phyloP scores from a whole-genome alignment of 2,113 vertebrate species.

The Telmatochromis sp. region DNA sequence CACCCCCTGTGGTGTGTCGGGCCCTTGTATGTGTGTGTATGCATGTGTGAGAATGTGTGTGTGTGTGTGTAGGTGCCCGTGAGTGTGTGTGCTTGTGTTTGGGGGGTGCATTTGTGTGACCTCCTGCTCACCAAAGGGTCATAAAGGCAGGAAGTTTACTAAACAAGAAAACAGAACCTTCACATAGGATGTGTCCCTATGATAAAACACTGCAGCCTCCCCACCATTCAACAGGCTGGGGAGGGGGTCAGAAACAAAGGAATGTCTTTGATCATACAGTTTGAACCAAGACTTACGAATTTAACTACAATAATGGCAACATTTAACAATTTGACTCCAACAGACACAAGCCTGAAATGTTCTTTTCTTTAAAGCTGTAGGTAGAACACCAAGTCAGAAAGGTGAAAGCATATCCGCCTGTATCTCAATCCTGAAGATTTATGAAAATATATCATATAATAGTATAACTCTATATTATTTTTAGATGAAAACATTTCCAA shows the following conservation, averaged over 20 bases:
- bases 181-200: neutral
- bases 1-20: neutral
- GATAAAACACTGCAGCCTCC: neutral
- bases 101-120: too few species aligned
- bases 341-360: neutral
- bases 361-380: neutral
- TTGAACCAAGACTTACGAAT: neutral
- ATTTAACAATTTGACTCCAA: neutral
- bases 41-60: neutral
- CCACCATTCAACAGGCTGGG: neutral
- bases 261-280: neutral
- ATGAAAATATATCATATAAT: neutral
- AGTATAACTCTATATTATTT: neutral
- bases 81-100: too few species aligned
- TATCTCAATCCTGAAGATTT: neutral
- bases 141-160: neutral
- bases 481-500: neutral
- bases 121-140: too few species aligned
- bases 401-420: neutral
- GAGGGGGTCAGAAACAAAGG: neutral
- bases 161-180: neutral
- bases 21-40: neutral
- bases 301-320: neutral
- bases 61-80: neutral
- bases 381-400: neutral